These are phyloP conservation scores for Platycheirus albimanus DNA, from an alignment of 2,888 invertebrate genomes.

Conservation along the genomic window DNA sequence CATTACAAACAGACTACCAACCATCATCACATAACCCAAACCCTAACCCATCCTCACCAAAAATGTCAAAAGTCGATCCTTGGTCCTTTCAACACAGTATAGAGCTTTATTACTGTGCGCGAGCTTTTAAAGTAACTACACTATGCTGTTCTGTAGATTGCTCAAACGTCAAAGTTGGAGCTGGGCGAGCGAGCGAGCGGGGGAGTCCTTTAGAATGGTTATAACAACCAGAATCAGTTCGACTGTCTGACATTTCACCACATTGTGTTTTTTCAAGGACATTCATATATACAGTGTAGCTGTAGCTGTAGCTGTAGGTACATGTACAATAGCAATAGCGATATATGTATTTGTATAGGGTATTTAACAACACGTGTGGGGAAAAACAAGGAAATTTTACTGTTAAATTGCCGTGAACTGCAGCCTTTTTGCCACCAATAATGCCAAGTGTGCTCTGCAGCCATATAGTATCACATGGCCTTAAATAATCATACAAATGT, in stretches of 20 bases:
- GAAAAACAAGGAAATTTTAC: background rate
- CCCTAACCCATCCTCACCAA: background rate
- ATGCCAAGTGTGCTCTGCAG: conserved; percentile 53
- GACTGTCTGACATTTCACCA: conserved; percentile 43
- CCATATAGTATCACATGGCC: conserved; percentile 40
- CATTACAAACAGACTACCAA: conserved; percentile 11
- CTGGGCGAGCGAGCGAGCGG: no score
- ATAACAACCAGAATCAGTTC: conserved; percentile 15
- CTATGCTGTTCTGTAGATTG: background rate
- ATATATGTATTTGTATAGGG: no score
- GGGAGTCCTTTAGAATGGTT: conserved; percentile 20
- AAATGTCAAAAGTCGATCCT: conserved; percentile 36
- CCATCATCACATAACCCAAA: background rate
- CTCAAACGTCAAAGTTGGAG: no score
- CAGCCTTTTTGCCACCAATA: conserved; percentile 60
- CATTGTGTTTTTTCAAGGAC: conserved; percentile 52
- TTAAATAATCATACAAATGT: conserved; percentile 59
- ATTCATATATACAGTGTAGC: conserved; percentile 2
- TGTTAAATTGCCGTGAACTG: conserved; percentile 39
- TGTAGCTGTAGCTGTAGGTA: no score
- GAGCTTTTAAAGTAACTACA: conserved; percentile 45
- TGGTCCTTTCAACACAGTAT: conserved; percentile 6
- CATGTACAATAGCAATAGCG: no score
- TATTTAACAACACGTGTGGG: background rate
- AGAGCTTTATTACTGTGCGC: conserved; percentile 37